Evolutionary conservation across 2,113 vertebrate species (phyloP).

Genomic region (Sciurus niger): DNA sequence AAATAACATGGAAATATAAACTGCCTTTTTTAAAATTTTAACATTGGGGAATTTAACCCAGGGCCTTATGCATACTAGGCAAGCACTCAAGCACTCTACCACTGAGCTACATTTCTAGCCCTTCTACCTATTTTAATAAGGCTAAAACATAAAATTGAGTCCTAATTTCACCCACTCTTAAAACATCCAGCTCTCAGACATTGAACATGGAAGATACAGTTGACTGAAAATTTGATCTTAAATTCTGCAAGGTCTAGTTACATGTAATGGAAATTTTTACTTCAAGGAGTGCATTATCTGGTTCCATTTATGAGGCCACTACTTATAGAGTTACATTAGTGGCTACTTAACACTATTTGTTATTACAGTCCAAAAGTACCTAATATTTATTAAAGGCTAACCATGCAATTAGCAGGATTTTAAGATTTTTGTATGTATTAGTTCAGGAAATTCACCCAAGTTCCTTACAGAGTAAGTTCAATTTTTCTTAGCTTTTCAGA

Average conservation of each 20-base stretch:
- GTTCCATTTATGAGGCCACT: background rate
- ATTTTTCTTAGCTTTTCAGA: background rate
- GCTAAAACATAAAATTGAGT: background rate
- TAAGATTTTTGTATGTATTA: background rate
- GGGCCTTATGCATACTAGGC: too few species aligned
- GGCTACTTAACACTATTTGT: background rate
- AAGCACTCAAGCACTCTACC: background rate
- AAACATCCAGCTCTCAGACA: background rate
- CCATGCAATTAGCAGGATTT: background rate
- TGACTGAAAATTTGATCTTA: background rate
- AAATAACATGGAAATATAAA: background rate
- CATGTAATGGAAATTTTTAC: background rate
- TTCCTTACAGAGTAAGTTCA: background rate
- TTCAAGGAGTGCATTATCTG: background rate
- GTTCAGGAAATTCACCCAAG: background rate
- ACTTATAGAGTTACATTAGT: background rate
- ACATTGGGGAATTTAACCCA: background rate
- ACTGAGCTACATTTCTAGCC: background rate
- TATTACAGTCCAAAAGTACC: background rate
- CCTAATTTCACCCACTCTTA: background rate
- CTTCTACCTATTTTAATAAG: background rate
- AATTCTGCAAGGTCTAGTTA: background rate
- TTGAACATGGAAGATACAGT: background rate
- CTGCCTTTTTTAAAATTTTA: too few species aligned
- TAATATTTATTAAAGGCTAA: background rate